Evolutionary conservation across 1,140 invertebrate species (phyloP), one percentile per base, ranked within the genome.

Genomic region (Cepaea nemoralis): DNA sequence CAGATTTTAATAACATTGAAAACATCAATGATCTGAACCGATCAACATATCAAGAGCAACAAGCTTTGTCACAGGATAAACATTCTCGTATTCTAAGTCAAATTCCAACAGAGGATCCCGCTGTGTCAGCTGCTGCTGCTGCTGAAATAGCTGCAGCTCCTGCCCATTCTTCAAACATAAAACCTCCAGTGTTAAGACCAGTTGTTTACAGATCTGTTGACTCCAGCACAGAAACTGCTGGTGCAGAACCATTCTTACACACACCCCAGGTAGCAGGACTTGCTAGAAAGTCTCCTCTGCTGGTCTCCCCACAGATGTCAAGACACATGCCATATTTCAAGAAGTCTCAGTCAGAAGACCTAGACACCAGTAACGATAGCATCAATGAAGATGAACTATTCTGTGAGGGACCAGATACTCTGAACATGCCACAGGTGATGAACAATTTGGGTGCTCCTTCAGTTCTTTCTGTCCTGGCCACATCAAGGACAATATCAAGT

Each of bases 21-120:
- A 86, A 87, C 27, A 45, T 90, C n/a, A 90, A 90, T 86, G 89
- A 90, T 84, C 84, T 90, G 40, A 90, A 89, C 75, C 67, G 69
- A 16, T 1, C 78, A 0, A 37, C 45, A 69, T 12, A 39, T 35
- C n/a, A 24, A 1, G 39, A 2, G 39, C 27, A 39, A 39, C 37
- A 39, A 27, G 33, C 10, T 31, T n/a, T 63, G 59, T 27, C 59
- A 12, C n/a, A 63, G 27, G 8, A 63, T 10, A 63, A 16, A 63
- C n/a, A 19, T 31, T 63, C n/a, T 31, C n/a, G 12, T 31, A n/a
- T 6, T 6, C 59, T 27, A 2, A 74, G 48, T 69, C 45, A 50
- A 40, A 71, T 22, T 35, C 40, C 69, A 45, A 19, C 70, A 66
- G 27, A 42, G 22, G 59, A 79, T 27, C 37, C 67, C 31, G 59